Evolutionary conservation across 2,113 vertebrate genomes (phyloP), one percentile per base, ranked within the genome.

Genomic region (cattle (Bos taurus)): DNA sequence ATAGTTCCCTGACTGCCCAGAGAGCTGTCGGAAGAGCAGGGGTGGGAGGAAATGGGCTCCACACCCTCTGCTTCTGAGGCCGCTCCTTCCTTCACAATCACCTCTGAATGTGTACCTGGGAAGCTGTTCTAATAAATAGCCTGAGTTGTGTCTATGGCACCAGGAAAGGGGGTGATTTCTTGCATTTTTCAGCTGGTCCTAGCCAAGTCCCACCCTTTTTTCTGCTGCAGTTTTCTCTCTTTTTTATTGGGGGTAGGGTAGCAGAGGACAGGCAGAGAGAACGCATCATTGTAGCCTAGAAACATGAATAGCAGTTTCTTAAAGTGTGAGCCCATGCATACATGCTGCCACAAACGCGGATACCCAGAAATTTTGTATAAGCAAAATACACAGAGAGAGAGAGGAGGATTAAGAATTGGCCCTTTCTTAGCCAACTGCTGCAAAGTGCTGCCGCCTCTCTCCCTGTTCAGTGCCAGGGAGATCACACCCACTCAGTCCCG

Each of bases 401-500:
- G 88, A 57, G 40, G 89, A 94, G 87, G 67, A 95, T 71, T 82
- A 36, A 90, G 74, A 94, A 84, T 30, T 95, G 95, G 95, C 91
- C 92, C 94, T 84, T 59, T 78, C 95, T 94, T 96, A 92, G 88
- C 95, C 96, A 97, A 57, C 83, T 97, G 96, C 98, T 97, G 95
- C 95, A 92, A 90, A 98, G 94, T 90, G 92, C 97, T 78, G 84
- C 96, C 97, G 94, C 89, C 87, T 96, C 94, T 96, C 85, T 97
- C 54, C 90, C 43, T 71, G 43, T n/a, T 93, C 81, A 15, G 80
- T 85, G 93, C 97, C 95, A 97, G 89, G 81, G 86, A 96, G 94
- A 60, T 95, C 95, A 98, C 97, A 97, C 97, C 97, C 97, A 98
- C 97, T 98, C 98, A 97, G 88, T 64, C 92, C 96, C 9, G 23